Evolutionary conservation across 2,113 vertebrate species (phyloP), one percentile per base, ranked within the genome.

Genomic region (Poicephalus gulielmi): DNA sequence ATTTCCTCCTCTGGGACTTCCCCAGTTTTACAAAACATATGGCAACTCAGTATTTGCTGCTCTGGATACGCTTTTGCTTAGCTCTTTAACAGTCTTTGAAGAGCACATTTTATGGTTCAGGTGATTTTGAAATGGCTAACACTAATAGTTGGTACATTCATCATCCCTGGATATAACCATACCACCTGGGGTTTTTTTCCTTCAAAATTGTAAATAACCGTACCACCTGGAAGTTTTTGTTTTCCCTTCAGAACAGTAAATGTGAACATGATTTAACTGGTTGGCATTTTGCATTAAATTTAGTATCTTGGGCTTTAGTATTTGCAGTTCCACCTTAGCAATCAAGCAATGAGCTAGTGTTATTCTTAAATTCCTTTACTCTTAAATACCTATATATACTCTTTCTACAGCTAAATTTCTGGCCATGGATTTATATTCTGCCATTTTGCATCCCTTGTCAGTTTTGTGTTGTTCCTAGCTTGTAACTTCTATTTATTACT

Each of bases 181-280:
- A 53, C 33, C 17, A 63, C 7, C 3, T 47, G 10, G 9, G 24
- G 0, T 2, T 60, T 12, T 20, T 46, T 39, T 63, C 23, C 19
- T 62, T 78, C 41, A 71, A 47, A 90, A 53, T 1, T 79, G 13
- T 88, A 44, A 68, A 53, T 10, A 91, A 67, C 23, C 39, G 35
- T 27, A 39, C 33, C 17, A 63, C 7, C 3, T 43, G 8, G 8
- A 20, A 0, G 7, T 39, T 12, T 22, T 13, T 50, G 27, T 63
- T 50, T 76, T 52, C n/a, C 50, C 23, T 62, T 78, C 41, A 75
- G 46, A 92, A 59, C 2, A 75, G 20, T 87, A 44, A 68, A 79
- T 46, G 6, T 66, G 33, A 73, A 66, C 15, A 11, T 74, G 25
- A 52, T 31, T 70, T 46, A 86, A 67, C 11, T 9, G 46, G 17